These are phyloP conservation scores for Eupithecia subfuscata DNA, from an alignment of 2,888 invertebrate genomes.

Conservation along the genomic window DNA sequence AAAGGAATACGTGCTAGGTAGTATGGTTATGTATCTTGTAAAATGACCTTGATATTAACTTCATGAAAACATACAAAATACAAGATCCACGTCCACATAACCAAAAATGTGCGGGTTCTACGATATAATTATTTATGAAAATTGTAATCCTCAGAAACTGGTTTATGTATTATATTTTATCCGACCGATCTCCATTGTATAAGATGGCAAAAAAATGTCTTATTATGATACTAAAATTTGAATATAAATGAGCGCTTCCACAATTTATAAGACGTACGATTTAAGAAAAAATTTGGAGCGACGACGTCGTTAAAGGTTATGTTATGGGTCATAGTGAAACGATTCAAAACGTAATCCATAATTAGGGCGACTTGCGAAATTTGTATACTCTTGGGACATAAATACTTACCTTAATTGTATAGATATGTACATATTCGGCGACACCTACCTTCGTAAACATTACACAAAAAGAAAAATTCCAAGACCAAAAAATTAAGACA, in stretches of 20 bases:
- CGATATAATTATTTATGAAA: neutral
- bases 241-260: neutral
- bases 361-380: neutral
- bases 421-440: neutral
- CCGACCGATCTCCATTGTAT: neutral
- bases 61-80: constrained; percentile 11
- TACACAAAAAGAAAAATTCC: neutral
- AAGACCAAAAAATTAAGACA: neutral
- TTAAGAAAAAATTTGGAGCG: neutral
- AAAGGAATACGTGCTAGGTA: constrained; percentile 25
- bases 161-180: neutral
- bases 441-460: neutral
- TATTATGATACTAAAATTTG: neutral
- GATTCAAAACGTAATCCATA: neutral
- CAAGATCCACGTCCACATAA: neutral
- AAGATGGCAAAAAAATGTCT: neutral
- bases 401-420: neutral
- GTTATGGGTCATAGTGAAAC: neutral
- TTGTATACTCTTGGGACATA: neutral
- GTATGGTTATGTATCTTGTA: neutral
- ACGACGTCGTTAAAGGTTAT: neutral
- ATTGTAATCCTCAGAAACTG: neutral
- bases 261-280: neutral
- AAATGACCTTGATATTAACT: constrained; percentile 16
- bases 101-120: neutral